Percentiles rank a stretch among this genome's conserved stretches.
Evolutionary conservation across 2,113 vertebrate species (phyloP).

Genomic region (Nothobranchius kuhntae): DNA sequence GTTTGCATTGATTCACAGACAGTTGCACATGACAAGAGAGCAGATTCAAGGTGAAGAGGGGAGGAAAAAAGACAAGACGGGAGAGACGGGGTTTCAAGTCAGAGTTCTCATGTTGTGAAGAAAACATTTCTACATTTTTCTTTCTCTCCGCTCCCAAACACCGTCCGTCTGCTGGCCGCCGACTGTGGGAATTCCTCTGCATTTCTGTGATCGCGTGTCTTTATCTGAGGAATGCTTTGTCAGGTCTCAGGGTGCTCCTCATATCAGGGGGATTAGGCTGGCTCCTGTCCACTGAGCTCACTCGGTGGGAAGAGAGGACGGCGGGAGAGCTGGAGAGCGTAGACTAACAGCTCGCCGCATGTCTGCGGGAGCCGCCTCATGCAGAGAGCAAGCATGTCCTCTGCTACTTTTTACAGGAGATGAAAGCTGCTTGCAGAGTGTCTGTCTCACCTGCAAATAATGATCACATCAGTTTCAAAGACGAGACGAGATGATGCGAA

Average conservation of each 20-base stretch:
- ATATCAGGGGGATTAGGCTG: slow-evolving; percentile 97
- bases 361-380: slow-evolving; percentile 74
- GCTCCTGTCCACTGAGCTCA: slow-evolving; percentile 80
- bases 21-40: slow-evolving; percentile 36
- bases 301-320: slow-evolving; percentile 59
- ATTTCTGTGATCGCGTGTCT: slow-evolving; percentile 90
- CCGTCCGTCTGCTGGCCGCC: slow-evolving; percentile 45
- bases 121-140: slow-evolving; percentile 67
- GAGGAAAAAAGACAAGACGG: slow-evolving; percentile 18
- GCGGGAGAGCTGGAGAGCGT: slow-evolving; percentile 88
- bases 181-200: slow-evolving; percentile 88
- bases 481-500: background rate
- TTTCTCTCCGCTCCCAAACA: slow-evolving; percentile 21
- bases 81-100: slow-evolving; percentile 70
- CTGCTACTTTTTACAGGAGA: slow-evolving; percentile 29
- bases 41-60: slow-evolving; percentile 18
- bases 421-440: slow-evolving; percentile 16
- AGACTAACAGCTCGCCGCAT: slow-evolving; percentile 88
- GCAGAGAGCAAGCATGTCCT: slow-evolving; percentile 59
- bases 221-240: slow-evolving; percentile 99
- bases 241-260: slow-evolving; percentile 96
- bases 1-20: slow-evolving; percentile 75
- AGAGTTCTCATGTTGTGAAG: slow-evolving; percentile 66
- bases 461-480: background rate
- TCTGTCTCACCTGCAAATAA: slow-evolving; percentile 8